Percentiles rank a stretch among this genome's conserved stretches.
Conservation (phyloP, 2,888 invertebrate genomes). For the Dryococelus australis region DNA sequence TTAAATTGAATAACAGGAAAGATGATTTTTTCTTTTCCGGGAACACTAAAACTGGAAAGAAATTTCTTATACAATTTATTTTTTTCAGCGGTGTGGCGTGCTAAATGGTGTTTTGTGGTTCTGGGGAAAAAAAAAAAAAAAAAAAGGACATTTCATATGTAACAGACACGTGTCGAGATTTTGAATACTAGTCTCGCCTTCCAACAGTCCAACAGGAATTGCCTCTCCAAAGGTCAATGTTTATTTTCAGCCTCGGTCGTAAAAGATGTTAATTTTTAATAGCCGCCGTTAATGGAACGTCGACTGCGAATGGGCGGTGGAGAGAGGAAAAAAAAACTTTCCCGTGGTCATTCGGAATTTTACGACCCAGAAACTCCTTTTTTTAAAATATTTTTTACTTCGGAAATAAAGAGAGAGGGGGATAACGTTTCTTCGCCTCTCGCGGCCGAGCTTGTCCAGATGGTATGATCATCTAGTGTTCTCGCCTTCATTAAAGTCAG, state of each 20-base stretch:
- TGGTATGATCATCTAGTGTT: neutral
- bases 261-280: constrained; percentile 16
- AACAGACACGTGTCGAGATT: neutral
- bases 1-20: too few species aligned
- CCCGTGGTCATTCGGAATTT: neutral
- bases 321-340: neutral
- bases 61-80: too few species aligned
- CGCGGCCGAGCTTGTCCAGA: neutral
- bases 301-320: neutral
- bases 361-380: neutral
- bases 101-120: too few species aligned
- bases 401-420: too few species aligned
- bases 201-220: neutral
- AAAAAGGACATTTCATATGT: neutral
- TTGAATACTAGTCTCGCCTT: constrained; percentile 6
- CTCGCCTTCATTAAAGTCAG: neutral
- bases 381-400: neutral
- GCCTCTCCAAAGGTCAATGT: constrained; percentile 1
- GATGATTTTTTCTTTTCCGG: too few species aligned
- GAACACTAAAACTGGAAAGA: too few species aligned
- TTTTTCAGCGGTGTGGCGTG: too few species aligned
- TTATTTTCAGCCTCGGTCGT: constrained; percentile 6
- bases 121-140: neutral
- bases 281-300: constrained; percentile 16
- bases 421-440: neutral